Evolutionary conservation across 2,113 vertebrate species (phyloP), one percentile per base, ranked within the genome.

Genomic region (Heterocephalus glaber): DNA sequence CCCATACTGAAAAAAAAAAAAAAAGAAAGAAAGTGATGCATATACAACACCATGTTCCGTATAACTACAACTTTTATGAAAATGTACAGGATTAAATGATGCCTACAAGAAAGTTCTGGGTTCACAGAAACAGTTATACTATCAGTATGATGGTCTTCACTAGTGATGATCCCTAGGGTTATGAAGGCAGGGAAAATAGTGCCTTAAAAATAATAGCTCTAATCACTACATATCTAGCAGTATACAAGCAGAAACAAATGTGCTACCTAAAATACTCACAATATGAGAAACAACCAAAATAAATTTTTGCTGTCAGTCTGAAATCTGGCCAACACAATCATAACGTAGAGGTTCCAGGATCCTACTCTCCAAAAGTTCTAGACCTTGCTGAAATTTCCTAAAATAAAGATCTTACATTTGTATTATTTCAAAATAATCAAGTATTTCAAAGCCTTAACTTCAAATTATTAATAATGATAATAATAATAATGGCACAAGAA

Each of bases 81-180:
- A 81, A 92, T 58, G 66, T 82, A 47, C 24, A 93, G 63, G 65
- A 93, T 76, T 63, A 77, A 97, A 30, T 0, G 65, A 96, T 92
- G 89, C 86, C 24, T 17, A 89, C 76, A 79, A 4, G 66, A 77
- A 12, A 92, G 95, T 54, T 80, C n/a, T 56, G 52, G 54, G 33
- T 90, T 3, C 60, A 58, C 66, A 77, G 80, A 92, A 95, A 95
- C 52, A 81, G 20, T 47, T 95, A 88, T 38, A 91, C 88, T 33
- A 11, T 91, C 93, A 54, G 68, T 77, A 70, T 65, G 85, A 96
- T 74, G 84, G 96, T 82, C 95, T 93, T 26, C 41, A 33, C 95
- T 44, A 49, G 26, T 94, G 97, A 87, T n/a, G 63, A 79, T 95
- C 89, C 93, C 92, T 94, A 89, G 60, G 86, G 96, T 93, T 95